Base-by-base conservation (phyloP, 2,888 invertebrate genomes). In the Ormyrus nitidulus region DNA sequence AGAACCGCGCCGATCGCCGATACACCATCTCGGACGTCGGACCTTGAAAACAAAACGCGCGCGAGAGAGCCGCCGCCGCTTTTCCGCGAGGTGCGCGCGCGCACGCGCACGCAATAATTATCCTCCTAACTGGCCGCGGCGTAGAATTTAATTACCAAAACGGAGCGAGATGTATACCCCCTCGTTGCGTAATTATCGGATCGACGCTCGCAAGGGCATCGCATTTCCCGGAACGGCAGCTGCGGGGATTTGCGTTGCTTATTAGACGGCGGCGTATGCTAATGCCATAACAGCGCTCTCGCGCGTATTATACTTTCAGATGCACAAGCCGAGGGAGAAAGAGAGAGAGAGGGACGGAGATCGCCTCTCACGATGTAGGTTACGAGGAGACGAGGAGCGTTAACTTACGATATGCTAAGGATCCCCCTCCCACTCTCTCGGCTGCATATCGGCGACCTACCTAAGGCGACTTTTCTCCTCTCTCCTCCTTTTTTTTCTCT, bases 161-260 rank as follows among this genome's bases (percentile, higher is more conserved):
- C 10, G n/a, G 58, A 11, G 13, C 56, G 10, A 11, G 10, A 11
- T 56, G n/a, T 34, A 2, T n/a, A 56, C 13, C n/a, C 56, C 56
- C 8, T 53, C 56, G 0, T 53, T 53, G 56, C n/a, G 56, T n/a
- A 6, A 56, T n/a, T 56, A 44, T n/a, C 46, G 54, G 49, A 48
- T 68, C 8, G 19, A 8, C 58, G 58, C 54, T 46, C 65, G 78
- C 81, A 85, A 85, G 84, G 84, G 84, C 85, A 85, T 49, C 56
- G 54, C 64, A 64, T 81, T 64, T 64, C 76, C 70, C 58, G 48
- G 2, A 6, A 34, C 34, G 4, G 5, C 13, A 46, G 70, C 59
- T 59, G 34, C 54, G 80, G 80, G 84, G 84, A 87, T 88, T 88
- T 87, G 86, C 86, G 85, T 87, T 86, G 86, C 87, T 88, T 87